Conservation (phyloP, 2,113 vertebrate genomes). For the Ictalurus punctatus region DNA sequence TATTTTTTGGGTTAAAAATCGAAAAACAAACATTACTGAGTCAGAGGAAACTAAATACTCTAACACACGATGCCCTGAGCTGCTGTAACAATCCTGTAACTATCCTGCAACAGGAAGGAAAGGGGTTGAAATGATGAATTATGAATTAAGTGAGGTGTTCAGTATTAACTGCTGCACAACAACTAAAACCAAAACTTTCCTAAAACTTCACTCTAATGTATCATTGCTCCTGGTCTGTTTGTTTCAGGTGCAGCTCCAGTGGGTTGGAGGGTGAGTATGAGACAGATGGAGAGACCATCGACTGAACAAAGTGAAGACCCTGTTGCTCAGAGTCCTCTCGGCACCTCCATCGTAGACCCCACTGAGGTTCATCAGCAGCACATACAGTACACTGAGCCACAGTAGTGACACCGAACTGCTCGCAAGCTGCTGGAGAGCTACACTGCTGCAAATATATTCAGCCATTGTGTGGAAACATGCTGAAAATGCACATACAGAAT, state of each 20-base stretch:
- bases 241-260: conserved; percentile 34
- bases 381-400: not conserved
- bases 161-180: not conserved
- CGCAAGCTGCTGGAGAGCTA: not conserved
- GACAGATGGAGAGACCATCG: conserved; percentile 40
- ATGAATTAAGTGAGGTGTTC: not conserved
- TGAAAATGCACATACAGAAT: not conserved
- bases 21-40: not conserved
- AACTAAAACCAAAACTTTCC: not conserved
- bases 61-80: not conserved
- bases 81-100: not conserved
- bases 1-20: too few species aligned
- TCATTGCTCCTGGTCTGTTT: conserved; percentile 15
- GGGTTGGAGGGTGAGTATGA: conserved; percentile 51
- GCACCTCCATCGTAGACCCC: conserved; percentile 64
- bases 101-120: not conserved
- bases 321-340: conserved; percentile 64
- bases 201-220: not conserved
- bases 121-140: not conserved
- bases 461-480: too few species aligned
- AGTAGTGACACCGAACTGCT: not conserved
- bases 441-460: not conserved
- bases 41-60: not conserved
- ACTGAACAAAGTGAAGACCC: conserved; percentile 43
- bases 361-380: conserved; percentile 40